phyloP scores from a whole-genome alignment of 2,888 invertebrate genomes.

The Pyrocoelia pectoralis region DNA sequence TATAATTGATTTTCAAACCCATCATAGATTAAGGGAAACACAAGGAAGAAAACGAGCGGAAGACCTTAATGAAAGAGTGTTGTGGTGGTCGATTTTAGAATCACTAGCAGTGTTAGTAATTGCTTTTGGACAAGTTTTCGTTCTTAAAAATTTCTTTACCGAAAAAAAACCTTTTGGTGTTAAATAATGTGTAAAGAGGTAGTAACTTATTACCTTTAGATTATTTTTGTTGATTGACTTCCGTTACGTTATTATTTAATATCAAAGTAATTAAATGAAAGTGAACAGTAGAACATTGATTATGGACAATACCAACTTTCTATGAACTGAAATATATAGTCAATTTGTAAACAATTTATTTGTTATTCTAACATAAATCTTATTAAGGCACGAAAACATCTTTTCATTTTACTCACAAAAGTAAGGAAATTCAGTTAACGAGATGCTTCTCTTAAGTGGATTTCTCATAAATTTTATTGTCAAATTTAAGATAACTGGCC shows the following conservation, averaged over 20 bases:
- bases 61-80: slow-evolving; percentile 92
- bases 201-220: slow-evolving; percentile 43
- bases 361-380: too few species aligned
- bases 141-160: slow-evolving; percentile 91
- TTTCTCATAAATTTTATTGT: too few species aligned
- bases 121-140: slow-evolving; percentile 89
- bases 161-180: slow-evolving; percentile 66
- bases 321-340: not conserved
- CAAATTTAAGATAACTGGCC: too few species aligned
- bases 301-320: not conserved
- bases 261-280: not conserved
- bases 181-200: slow-evolving; percentile 41
- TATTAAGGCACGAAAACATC: too few species aligned
- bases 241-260: not conserved
- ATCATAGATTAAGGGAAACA: slow-evolving; percentile 93
- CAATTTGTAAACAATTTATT: too few species aligned
- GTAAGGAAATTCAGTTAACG: too few species aligned
- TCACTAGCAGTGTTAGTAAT: slow-evolving; percentile 85
- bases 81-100: slow-evolving; percentile 93
- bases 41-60: slow-evolving; percentile 96
- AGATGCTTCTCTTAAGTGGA: too few species aligned
- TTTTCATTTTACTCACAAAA: too few species aligned
- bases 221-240: slow-evolving; percentile 12
- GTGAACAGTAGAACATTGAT: not conserved
- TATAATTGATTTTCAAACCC: slow-evolving; percentile 95